A percentile compares a stretch with the other conserved stretches of the same genome.
Conservation (phyloP, 2,888 invertebrate species). For the Zelleria hepariella region DNA sequence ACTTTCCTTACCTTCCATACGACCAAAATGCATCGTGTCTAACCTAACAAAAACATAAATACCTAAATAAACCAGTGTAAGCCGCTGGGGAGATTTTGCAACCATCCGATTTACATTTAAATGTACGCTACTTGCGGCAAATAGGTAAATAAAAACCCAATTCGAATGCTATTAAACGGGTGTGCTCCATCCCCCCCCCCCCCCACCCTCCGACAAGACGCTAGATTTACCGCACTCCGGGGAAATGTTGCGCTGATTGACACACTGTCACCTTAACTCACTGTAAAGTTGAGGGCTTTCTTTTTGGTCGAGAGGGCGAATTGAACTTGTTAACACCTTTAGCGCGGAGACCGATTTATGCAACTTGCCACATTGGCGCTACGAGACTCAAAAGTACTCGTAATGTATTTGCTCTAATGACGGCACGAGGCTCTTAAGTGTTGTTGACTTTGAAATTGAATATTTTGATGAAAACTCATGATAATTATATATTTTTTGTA, state of each 20-base stretch:
- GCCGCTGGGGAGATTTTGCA: constrained; percentile 18
- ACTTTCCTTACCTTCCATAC: background rate
- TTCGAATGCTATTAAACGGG: constrained; percentile 42
- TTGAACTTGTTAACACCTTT: no score
- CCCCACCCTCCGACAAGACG: constrained; percentile 20
- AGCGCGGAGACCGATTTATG: no score
- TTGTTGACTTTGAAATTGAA: no score
- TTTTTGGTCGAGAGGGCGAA: no score
- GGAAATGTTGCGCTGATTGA: constrained; percentile 27
- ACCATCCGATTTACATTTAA: constrained; percentile 46
- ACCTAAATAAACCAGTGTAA: constrained; percentile 9
- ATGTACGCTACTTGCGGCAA: constrained; percentile 37
- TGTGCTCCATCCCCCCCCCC: constrained; percentile 13
- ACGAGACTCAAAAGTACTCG: no score
- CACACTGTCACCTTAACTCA: constrained; percentile 36
- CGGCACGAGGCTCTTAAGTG: no score
- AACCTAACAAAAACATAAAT: constrained; percentile 15
- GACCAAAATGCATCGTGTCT: background rate
- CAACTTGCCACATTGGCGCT: no score
- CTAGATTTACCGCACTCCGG: constrained; percentile 16
- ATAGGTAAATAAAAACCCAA: constrained; percentile 60
- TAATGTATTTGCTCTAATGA: no score
- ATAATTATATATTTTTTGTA: no score
- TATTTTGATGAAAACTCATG: no score
- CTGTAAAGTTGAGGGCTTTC: constrained; percentile 6